Evolutionary conservation across 2,888 invertebrate species (phyloP).

Genomic region (Tipula unca): DNA sequence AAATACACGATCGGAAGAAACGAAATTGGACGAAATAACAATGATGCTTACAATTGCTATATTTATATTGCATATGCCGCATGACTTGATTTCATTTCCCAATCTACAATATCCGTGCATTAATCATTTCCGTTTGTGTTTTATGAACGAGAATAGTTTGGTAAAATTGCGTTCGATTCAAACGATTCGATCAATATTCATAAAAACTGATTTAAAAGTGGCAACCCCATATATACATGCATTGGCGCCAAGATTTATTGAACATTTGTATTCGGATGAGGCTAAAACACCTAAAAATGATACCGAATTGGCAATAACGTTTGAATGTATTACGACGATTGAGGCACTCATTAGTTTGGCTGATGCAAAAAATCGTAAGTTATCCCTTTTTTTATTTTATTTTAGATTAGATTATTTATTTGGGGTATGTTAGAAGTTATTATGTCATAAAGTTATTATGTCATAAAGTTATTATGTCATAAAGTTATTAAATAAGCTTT

Average conservation of each 20-base stretch:
- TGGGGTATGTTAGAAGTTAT: too few species aligned
- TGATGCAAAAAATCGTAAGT: conserved; percentile 70
- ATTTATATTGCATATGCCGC: conserved; percentile 74
- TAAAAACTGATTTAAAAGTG: conserved; percentile 58
- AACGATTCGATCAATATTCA: conserved; percentile 67
- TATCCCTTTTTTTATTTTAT: background rate
- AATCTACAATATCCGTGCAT: conserved; percentile 86
- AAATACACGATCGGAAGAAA: conserved; percentile 64
- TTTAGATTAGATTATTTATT: background rate
- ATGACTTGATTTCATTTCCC: conserved; percentile 65
- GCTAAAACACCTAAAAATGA: conserved; percentile 54
- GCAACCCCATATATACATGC: conserved; percentile 74
- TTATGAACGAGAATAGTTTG: conserved; percentile 56
- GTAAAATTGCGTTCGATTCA: conserved; percentile 71
- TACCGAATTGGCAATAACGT: conserved; percentile 58
- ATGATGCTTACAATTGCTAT: conserved; percentile 84
- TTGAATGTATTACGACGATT: conserved; percentile 64
- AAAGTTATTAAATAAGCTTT: too few species aligned
- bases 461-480: too few species aligned
- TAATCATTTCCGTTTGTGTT: conserved; percentile 81
- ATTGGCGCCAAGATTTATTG: conserved; percentile 68
- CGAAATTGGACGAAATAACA: conserved; percentile 73
- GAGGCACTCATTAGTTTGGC: conserved; percentile 66
- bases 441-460: too few species aligned
- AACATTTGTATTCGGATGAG: conserved; percentile 58